A percentile compares a stretch with the other conserved stretches of the same genome.
These are phyloP conservation scores for Orgyia antiqua DNA, from an alignment of 2,888 invertebrate genomes.

Conservation along the genomic window DNA sequence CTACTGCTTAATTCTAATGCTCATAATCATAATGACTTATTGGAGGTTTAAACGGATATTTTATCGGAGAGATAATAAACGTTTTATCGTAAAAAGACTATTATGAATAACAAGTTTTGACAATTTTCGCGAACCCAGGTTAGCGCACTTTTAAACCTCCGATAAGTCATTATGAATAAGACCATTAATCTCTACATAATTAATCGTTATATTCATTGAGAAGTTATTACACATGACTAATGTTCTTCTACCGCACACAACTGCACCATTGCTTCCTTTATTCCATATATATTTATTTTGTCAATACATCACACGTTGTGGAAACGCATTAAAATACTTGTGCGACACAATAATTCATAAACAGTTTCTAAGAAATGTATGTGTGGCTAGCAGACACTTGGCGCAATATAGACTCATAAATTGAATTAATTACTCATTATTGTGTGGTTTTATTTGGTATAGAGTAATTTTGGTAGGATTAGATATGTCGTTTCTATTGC, in stretches of 20 bases:
- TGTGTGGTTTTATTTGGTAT: slow-evolving; percentile 25
- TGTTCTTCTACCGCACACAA: slow-evolving; percentile 23
- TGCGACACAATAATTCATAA: slow-evolving; percentile 50
- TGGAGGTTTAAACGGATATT: too few species aligned
- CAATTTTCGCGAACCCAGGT: too few species aligned
- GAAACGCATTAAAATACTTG: slow-evolving; percentile 62
- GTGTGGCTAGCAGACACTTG: slow-evolving; percentile 29
- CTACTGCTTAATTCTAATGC: too few species aligned
- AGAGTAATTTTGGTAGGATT: slow-evolving; percentile 27
- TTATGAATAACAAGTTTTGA: too few species aligned
- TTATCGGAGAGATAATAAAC: too few species aligned
- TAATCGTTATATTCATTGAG: slow-evolving; percentile 33
- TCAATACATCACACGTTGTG: slow-evolving; percentile 46
- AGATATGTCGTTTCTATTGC: slow-evolving; percentile 22
- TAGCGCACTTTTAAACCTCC: too few species aligned
- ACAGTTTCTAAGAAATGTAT: slow-evolving; percentile 27
- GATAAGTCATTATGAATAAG: too few species aligned
- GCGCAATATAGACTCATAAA: slow-evolving; percentile 42
- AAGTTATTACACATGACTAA: slow-evolving; percentile 45
- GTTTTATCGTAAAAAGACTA: too few species aligned
- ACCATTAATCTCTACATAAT: too few species aligned
- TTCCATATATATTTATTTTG: slow-evolving; percentile 31
- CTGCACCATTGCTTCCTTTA: slow-evolving; percentile 7
- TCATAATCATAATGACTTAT: too few species aligned
- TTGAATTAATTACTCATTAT: slow-evolving; percentile 43